Evolutionary conservation across 2,113 vertebrate species (phyloP).

Genomic region (Cynopterus brachyotis): DNA sequence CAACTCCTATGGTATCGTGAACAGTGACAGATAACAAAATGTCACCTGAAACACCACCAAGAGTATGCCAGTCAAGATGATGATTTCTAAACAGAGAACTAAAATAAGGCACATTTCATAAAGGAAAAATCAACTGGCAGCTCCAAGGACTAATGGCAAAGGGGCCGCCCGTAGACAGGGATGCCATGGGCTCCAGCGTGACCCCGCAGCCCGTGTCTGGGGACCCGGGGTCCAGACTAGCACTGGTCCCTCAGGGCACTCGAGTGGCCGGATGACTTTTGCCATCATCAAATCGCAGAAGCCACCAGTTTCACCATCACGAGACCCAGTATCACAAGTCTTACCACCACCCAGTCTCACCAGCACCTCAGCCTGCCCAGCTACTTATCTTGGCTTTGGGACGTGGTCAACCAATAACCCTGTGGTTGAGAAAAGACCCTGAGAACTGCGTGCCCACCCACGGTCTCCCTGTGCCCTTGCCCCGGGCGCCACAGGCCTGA

Average conservation of each 20-base stretch:
- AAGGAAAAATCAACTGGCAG: not conserved
- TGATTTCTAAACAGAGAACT: not conserved
- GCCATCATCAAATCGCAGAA: accelerated
- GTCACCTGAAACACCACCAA: accelerated
- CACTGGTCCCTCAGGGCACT: accelerated
- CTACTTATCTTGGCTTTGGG: not conserved
- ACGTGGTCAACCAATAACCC: not conserved
- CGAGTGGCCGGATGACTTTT: accelerated
- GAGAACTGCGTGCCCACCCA: accelerated
- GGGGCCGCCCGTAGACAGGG: accelerated
- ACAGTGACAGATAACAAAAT: accelerated
- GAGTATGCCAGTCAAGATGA: accelerated
- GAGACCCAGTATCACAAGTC: no score
- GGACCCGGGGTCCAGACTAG: not conserved
- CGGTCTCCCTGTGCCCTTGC: accelerated
- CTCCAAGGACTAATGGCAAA: not conserved
- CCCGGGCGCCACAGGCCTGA: accelerated
- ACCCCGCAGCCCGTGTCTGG: not conserved
- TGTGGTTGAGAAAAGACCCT: no score
- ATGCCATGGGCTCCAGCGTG: accelerated
- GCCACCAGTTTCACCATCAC: not conserved
- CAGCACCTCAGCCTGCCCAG: no score
- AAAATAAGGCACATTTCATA: not conserved
- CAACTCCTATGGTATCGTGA: accelerated
- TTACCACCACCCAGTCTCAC: no score